Evolutionary conservation across 2,113 vertebrate genomes (phyloP), one percentile per base, ranked within the genome.

Genomic region (Hippocampus comes): DNA sequence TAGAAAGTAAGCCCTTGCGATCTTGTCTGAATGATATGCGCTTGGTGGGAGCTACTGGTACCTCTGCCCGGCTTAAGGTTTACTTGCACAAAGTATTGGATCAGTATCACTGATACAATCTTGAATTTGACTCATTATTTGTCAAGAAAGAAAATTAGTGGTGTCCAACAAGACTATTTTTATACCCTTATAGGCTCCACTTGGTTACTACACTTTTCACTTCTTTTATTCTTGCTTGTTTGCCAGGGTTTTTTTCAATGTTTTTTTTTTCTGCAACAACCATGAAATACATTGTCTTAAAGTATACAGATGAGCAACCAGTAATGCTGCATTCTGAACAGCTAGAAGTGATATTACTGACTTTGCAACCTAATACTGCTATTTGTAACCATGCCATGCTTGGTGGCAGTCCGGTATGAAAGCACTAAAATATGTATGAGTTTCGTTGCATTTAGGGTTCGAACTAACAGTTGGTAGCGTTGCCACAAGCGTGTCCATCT

Each of bases 251-350:
- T 49, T 49, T 49, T 17, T 55, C 6, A 53, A 55, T 2, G 6
- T 75, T 14, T 61, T 42, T 15, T 18, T 57, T 30, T 53, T 63
- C 34, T 42, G 72, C 67, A 75, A 48, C 27, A 51, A 67, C 60
- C 71, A 56, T 78, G 81, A 85, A 86, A 71, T 60, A 55, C 73
- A 70, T 53, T 57, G n/a, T 11, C 69, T 75, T 23, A 73, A 79
- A 70, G 63, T 76, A 3, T 67, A 72, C 74, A 78, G 83, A 77
- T 73, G 78, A 79, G 57, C 68, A 78, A 76, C 41, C 60, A 27
- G 66, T 78, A 67, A 72, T 73, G n/a, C 10, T 12, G n/a, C 56
- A 71, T 75, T 64, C 27, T 72, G 75, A 86, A 83, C 42, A 18
- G 5, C 34, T 14, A 4, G 38, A 30, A 64, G 30, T 59, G 14